Base-by-base conservation (phyloP, 2,888 invertebrate genomes). In the Agrenia bidenticulata region DNA sequence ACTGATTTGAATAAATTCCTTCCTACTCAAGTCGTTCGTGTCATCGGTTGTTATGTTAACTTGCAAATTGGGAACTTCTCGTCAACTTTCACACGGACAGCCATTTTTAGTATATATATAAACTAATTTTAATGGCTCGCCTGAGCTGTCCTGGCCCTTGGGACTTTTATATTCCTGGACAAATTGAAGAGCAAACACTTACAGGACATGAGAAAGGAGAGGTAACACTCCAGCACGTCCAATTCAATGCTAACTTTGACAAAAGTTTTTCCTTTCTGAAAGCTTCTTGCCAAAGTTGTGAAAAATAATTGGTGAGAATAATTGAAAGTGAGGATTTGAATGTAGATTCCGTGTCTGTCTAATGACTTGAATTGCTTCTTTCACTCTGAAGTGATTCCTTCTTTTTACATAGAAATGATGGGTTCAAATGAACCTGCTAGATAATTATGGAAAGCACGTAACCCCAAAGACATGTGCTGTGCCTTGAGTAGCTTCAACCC, bases 301-400 rank as follows among this genome's bases (percentile, higher is more conserved):
- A 45, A 19, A 45, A 19, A 45, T 19, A 19, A 55, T 55, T 55
- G 55, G 27, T 32, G 26, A 32, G 27, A 26, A 27, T 2, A 24
- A 17, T 17, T 5, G 56, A 41, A 37, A 41, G 9, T 17, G 41
- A 37, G 41, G 4, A 37, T 57, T 57, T 57, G 17, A 37, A 41
- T 57, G 56, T 41, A 57, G 39, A 37, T 41, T 57, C 39, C 5
- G n/a, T 45, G 45, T 13, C 51, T 37, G 2, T 19, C 56, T 57
- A 57, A 41, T 57, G 56, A 41, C 19, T 23, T 57, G 32, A 57
- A 57, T 57, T 57, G 21, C 56, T 17, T 4, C 13, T 37, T 55
- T 24, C 15, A 51, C 55, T 26, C 55, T 9, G 9, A n/a, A 26
- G 32, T 55, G 26, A 57, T 57, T 19, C 41, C n/a, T 21, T 2